Evolutionary conservation across 2,888 invertebrate species (phyloP).

Genomic region (Scaptomyza reducta): DNA sequence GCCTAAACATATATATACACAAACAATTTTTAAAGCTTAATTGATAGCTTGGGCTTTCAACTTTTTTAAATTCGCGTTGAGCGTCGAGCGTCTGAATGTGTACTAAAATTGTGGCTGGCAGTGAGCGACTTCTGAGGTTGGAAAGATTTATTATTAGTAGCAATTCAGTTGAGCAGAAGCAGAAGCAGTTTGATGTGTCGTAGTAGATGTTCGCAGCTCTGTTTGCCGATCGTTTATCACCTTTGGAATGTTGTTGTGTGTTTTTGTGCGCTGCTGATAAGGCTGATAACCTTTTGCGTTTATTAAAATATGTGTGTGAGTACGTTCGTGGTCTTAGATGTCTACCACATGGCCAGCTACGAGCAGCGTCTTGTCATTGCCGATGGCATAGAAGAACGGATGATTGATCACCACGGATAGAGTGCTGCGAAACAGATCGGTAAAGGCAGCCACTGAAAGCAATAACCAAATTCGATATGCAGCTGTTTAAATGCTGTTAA

Average conservation of each 20-base stretch:
- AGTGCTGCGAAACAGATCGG: conserved; percentile 65
- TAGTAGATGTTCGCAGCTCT: conserved; percentile 16
- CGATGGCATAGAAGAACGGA: conserved; percentile 71
- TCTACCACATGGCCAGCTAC: conserved; percentile 70
- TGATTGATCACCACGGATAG: conserved; percentile 71
- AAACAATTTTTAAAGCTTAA: conserved; percentile 27
- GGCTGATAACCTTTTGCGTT: conserved; percentile 53
- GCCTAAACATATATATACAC: conserved; percentile 17
- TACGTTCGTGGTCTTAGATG: conserved; percentile 33
- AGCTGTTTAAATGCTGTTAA: conserved; percentile 36
- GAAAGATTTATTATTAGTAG: conserved; percentile 7
- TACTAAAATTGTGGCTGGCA: conserved; percentile 50
- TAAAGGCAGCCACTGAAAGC: conserved; percentile 51
- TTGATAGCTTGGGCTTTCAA: conserved; percentile 49
- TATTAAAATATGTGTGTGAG: neutral
- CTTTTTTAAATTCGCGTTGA: conserved; percentile 46
- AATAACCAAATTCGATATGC: neutral
- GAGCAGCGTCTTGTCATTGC: conserved; percentile 58
- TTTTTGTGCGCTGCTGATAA: conserved; percentile 53
- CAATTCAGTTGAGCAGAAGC: conserved; percentile 13
- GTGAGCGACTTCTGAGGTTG: conserved; percentile 38
- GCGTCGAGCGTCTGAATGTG: conserved; percentile 57
- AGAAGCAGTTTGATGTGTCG: conserved; percentile 15
- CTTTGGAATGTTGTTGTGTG: conserved; percentile 47
- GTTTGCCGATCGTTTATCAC: conserved; percentile 68